These are phyloP conservation scores for Xestia ashworthii DNA, from an alignment of 2,888 invertebrate genomes.

Conservation along the genomic window DNA sequence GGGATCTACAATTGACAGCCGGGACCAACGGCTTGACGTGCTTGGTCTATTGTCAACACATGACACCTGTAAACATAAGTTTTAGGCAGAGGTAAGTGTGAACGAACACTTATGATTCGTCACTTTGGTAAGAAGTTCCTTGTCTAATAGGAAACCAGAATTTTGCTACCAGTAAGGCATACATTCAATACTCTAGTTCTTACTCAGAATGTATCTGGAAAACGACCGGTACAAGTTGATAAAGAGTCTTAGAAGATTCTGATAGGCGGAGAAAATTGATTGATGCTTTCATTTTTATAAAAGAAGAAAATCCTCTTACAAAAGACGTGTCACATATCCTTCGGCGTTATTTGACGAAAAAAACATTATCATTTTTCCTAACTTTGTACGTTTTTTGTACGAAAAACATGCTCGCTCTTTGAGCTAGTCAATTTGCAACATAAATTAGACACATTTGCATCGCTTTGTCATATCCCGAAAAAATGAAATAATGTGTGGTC, in stretches of 20 bases:
- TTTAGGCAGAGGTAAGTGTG: not conserved
- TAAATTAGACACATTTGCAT: constrained; percentile 62
- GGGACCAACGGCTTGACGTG: not conserved
- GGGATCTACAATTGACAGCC: not conserved
- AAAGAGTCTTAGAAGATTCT: not conserved
- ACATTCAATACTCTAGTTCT: accelerated
- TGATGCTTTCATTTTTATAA: constrained; percentile 25
- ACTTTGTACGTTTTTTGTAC: constrained; percentile 11
- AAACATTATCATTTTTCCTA: constrained; percentile 11
- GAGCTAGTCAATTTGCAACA: constrained; percentile 61
- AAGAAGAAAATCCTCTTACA: constrained; percentile 1
- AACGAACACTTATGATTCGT: not conserved
- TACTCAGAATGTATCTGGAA: not conserved
- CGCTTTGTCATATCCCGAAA: constrained; percentile 51
- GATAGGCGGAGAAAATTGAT: constrained; percentile 10
- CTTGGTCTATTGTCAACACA: not conserved
- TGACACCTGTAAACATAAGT: not conserved
- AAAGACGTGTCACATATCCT: constrained; percentile 5
- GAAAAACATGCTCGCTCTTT: constrained; percentile 14
- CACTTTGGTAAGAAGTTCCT: not conserved
- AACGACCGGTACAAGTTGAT: not conserved
- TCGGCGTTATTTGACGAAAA: not conserved
- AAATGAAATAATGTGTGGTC: constrained; percentile 45
- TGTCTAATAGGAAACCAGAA: not conserved
- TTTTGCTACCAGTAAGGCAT: not conserved